A percentile compares a stretch with the other conserved stretches of the same genome.
phyloP scores from a whole-genome alignment of 2,797 vertebrate genomes.

The Acrossocheilus wenchowensis region DNA sequence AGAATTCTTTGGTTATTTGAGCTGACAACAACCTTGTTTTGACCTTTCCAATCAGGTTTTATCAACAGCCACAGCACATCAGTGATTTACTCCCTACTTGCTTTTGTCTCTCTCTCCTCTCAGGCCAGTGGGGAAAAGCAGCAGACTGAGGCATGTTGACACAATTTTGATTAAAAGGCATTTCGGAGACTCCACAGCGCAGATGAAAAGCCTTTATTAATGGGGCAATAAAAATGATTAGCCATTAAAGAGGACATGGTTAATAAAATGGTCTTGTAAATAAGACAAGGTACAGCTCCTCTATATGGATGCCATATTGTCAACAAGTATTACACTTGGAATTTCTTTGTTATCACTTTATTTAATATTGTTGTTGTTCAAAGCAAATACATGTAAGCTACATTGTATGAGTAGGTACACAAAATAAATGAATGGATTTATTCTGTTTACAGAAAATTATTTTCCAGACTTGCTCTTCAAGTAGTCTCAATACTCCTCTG shows the following conservation, averaged over 20 bases:
- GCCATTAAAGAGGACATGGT: constrained; percentile 41
- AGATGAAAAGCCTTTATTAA: constrained; percentile 45
- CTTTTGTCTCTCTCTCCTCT: neutral
- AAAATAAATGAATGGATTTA: neutral
- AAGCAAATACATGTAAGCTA: neutral
- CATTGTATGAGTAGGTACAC: neutral
- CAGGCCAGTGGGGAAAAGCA: constrained; percentile 25
- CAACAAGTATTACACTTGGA: neutral
- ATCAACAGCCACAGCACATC: constrained; percentile 11
- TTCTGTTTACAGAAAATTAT: neutral
- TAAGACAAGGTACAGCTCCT: constrained; percentile 11
- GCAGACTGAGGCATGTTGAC: constrained; percentile 29
- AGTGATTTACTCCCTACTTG: neutral
- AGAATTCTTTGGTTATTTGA: constrained; percentile 6
- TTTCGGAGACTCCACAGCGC: neutral
- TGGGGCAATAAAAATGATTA: constrained; percentile 48
- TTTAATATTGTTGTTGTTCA: neutral
- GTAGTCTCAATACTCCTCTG: neutral
- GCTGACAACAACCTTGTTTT: constrained; percentile 25
- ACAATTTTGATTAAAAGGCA: constrained; percentile 51
- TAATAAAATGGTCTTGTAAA: constrained; percentile 47
- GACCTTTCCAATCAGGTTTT: constrained; percentile 44
- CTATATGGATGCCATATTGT: neutral
- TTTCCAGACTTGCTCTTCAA: neutral
- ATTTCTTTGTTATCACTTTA: neutral